Conservation (phyloP, 2,888 invertebrate species). For the Scaptomyza caliginosa region DNA sequence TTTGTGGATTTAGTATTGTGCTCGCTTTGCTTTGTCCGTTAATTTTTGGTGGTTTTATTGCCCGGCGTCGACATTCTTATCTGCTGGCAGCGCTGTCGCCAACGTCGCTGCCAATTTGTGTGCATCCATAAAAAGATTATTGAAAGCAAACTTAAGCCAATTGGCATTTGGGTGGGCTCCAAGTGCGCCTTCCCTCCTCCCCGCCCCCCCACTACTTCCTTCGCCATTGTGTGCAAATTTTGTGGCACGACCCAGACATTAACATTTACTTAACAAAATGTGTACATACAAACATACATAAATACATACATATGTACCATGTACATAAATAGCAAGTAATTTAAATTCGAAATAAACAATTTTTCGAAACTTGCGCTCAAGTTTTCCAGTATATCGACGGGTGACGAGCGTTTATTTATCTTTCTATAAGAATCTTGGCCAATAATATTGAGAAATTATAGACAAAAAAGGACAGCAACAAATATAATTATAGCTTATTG, state of each 20-base stretch:
- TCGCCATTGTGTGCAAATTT: slow-evolving; percentile 28
- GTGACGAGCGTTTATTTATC: not conserved
- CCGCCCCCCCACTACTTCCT: too few species aligned
- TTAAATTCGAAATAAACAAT: slow-evolving; percentile 35
- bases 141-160: slow-evolving; percentile 53
- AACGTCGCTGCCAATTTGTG: slow-evolving; percentile 45
- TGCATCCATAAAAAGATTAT: slow-evolving; percentile 65
- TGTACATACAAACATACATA: not conserved
- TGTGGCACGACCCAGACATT: slow-evolving; percentile 38
- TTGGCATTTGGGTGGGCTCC: slow-evolving; percentile 52
- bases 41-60: slow-evolving; percentile 62
- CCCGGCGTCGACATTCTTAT: slow-evolving; percentile 62
- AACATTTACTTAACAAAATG: slow-evolving; percentile 20
- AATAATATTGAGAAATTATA: not conserved
- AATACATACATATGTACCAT: not conserved
- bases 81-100: slow-evolving; percentile 31
- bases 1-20: slow-evolving; percentile 11
- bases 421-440: not conserved
- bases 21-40: slow-evolving; percentile 52
- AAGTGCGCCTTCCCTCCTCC: slow-evolving; percentile 11
- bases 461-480: not conserved
- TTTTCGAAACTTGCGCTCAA: slow-evolving; percentile 12
- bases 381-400: slow-evolving; percentile 14
- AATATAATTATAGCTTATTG: not conserved
- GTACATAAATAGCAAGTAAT: slow-evolving; percentile 37